Base-by-base conservation (phyloP, 2,888 invertebrate genomes). In the Gymnocheta viridis region DNA sequence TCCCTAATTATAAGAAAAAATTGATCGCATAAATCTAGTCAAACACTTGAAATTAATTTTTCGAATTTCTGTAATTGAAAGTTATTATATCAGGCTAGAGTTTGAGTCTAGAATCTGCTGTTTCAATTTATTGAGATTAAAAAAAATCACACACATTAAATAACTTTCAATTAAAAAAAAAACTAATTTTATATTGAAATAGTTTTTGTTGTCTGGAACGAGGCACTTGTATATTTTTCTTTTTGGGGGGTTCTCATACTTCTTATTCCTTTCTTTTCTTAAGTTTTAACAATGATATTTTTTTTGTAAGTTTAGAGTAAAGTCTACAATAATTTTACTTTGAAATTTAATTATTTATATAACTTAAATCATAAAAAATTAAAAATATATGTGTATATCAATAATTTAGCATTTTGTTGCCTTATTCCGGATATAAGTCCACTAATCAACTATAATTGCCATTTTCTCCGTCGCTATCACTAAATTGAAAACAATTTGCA, bases 381-480 rank as follows among this genome's bases (percentile, higher is more conserved):
- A n/a, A 14, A n/a, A 41, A 41, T n/a, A 14, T 41, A 14, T n/a
- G 4, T 41, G 14, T n/a, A n/a, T n/a, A n/a, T n/a, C n/a, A n/a
- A n/a, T n/a, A n/a, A n/a, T 32, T 32, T 32, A 4, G 32, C 4
- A 47, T 19, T 24, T 7, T 22, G 17, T 44, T 19, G n/a, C 2
- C 49, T 24, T 44, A 32, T 17, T 0, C 0, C 10, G n/a, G 1
- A 7, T 3, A 29, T 7, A 22, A 32, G 3, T 67, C 35, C 6
- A 51, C 69, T 27, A 77, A 80, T 84, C 84, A 81, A 56, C 84
- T 84, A 9, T 81, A 84, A 62, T 84, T 84, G 58, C 56, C 84
- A 77, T 84, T 84, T 69, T 84, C 84, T 29, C 81, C 72, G 73
- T 84, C 84, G 60, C 84, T 84, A 49, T 84, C 81, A 44, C 41